A percentile compares a stretch with the other conserved stretches of the same genome.
Evolutionary conservation across 2,797 vertebrate species (phyloP).

Genomic region (Ispidina picta): DNA sequence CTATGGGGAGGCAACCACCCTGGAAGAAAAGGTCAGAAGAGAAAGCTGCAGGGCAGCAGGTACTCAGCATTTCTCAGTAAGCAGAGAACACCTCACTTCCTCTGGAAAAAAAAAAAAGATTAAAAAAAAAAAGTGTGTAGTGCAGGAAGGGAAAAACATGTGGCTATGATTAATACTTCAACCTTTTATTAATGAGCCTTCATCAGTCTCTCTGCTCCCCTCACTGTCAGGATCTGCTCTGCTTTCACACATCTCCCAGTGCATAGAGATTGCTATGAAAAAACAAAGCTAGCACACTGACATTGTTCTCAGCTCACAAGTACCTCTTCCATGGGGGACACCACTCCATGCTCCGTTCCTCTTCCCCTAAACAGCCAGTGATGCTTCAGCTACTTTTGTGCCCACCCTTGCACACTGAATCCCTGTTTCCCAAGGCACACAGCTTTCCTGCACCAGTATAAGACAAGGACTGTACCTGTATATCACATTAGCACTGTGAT

Average conservation of each 20-base stretch:
- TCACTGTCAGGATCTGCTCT: not conserved
- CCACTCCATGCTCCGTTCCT: not conserved
- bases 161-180: not conserved
- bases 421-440: slow-evolving; percentile 3
- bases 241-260: not conserved
- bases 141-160: not conserved
- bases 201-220: not conserved
- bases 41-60: not conserved
- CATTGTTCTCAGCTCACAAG: slow-evolving; percentile 10
- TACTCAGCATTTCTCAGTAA: not conserved
- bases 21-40: not conserved
- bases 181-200: not conserved
- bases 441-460: slow-evolving; percentile 21
- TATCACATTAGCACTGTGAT: slow-evolving; percentile 73
- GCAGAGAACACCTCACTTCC: not conserved
- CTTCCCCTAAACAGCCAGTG: not conserved
- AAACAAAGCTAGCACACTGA: not conserved
- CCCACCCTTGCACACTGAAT: not conserved
- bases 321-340: not conserved
- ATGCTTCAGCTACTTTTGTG: not conserved
- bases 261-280: not conserved
- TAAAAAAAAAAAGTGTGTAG: not conserved
- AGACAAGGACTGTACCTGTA: slow-evolving; percentile 31
- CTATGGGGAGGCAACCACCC: not conserved
- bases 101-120: not conserved